These are phyloP conservation scores for Trichoplusia ni DNA, from an alignment of 1,140 invertebrate genomes.

Conservation along the genomic window DNA sequence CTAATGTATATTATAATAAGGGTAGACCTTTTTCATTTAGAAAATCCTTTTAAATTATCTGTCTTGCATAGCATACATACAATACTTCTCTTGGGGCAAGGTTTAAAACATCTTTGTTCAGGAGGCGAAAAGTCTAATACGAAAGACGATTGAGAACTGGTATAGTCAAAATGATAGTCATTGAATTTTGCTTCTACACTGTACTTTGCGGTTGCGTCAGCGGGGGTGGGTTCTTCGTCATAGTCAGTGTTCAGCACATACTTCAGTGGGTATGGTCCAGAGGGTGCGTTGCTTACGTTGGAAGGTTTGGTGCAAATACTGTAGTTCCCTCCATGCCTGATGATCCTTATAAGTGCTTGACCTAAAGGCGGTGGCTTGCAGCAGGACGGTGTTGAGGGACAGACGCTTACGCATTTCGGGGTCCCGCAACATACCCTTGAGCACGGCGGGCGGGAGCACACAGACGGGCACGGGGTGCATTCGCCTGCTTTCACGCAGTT, in stretches of 20 bases:
- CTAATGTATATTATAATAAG: background rate
- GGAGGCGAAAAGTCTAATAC: conserved; percentile 72
- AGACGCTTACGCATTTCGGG: conserved; percentile 51
- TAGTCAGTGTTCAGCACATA: conserved; percentile 66
- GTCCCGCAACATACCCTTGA: conserved; percentile 51
- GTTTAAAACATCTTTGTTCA: conserved; percentile 55
- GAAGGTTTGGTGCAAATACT: conserved; percentile 70
- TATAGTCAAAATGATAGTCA: conserved; percentile 73
- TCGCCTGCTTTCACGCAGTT: conserved; percentile 58
- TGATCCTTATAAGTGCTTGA: conserved; percentile 63
- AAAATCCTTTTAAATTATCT: background rate
- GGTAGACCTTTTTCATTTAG: background rate
- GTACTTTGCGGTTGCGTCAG: conserved; percentile 44
- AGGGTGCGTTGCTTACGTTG: conserved; percentile 65
- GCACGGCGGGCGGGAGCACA: conserved; percentile 47
- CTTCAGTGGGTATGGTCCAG: conserved; percentile 69
- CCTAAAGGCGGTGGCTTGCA: conserved; percentile 47
- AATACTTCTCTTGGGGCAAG: conserved; percentile 50
- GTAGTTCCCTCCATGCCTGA: conserved; percentile 68
- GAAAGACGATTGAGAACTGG: conserved; percentile 69
- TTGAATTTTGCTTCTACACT: conserved; percentile 75
- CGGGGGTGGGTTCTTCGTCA: conserved; percentile 22
- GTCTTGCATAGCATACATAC: conserved; percentile 32
- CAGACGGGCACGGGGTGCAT: conserved; percentile 50
- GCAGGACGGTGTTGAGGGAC: conserved; percentile 49